A percentile compares a stretch with the other conserved stretches of the same genome.
phyloP scores from a whole-genome alignment of 1,140 invertebrate species.

The Mya arenaria region DNA sequence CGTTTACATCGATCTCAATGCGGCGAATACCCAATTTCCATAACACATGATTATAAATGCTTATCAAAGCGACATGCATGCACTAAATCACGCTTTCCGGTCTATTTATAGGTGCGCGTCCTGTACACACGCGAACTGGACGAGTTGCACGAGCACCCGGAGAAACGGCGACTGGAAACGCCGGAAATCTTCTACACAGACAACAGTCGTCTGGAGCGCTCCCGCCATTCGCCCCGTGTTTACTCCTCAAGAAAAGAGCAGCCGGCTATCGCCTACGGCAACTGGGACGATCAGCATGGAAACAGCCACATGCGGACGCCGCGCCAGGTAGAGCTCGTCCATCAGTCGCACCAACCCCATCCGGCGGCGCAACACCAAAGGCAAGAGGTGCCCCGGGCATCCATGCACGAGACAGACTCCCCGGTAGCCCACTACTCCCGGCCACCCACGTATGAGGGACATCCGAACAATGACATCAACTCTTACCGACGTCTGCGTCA shows the following conservation, averaged over 20 bases:
- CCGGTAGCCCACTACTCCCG: conserved; percentile 20
- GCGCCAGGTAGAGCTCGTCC: not conserved
- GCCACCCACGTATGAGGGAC: conserved; percentile 34
- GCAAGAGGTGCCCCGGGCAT: conserved; percentile 37
- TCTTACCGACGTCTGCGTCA: conserved; percentile 26
- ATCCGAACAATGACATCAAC: conserved; percentile 11
- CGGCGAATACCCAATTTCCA: no score
- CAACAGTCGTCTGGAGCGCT: conserved; percentile 3
- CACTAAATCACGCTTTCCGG: no score
- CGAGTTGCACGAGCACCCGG: not conserved
- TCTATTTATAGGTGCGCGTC: conserved; percentile 26
- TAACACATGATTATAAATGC: no score
- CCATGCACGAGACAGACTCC: not conserved
- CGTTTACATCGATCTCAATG: no score
- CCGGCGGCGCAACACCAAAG: not conserved
- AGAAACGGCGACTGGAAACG: conserved; percentile 43
- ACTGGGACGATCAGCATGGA: conserved; percentile 5
- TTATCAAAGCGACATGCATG: no score
- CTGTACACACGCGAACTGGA: conserved; percentile 33
- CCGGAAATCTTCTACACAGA: conserved; percentile 52
- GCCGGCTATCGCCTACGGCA: not conserved
- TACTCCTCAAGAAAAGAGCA: not conserved
- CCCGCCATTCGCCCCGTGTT: not conserved
- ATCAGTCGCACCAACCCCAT: not conserved
- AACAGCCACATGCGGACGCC: not conserved